phyloP scores from a whole-genome alignment of 2,113 vertebrate species.

The Gnathonemus longibarbis region DNA sequence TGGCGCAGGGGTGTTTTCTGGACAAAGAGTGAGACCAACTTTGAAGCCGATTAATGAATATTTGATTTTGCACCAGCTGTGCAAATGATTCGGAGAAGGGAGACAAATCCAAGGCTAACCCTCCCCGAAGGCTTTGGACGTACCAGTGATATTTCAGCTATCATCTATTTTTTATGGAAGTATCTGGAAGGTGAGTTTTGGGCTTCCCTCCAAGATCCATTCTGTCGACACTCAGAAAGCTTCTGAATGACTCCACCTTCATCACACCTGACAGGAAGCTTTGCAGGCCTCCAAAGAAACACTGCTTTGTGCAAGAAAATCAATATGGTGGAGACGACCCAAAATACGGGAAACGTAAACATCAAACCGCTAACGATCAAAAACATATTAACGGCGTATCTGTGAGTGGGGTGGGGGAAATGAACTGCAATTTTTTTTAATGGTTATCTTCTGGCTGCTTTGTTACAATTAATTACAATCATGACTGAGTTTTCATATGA shows the following conservation, averaged over 20 bases:
- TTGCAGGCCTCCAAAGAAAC: background rate
- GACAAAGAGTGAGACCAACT: background rate
- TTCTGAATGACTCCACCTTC: background rate
- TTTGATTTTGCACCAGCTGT: background rate
- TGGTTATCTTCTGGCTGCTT: background rate
- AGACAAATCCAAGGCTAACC: background rate
- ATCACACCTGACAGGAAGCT: background rate
- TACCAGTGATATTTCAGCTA: background rate
- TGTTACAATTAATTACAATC: background rate
- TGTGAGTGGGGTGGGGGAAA: background rate
- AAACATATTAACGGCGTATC: background rate
- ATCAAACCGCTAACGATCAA: background rate
- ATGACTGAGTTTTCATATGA: background rate
- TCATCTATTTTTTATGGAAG: conserved; percentile 1
- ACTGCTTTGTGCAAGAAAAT: background rate
- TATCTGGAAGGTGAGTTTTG: background rate
- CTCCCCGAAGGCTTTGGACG: background rate
- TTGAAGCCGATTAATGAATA: background rate
- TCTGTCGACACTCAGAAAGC: background rate
- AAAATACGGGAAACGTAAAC: background rate
- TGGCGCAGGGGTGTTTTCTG: background rate
- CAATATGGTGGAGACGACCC: background rate
- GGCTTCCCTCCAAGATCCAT: background rate
- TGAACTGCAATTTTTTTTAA: background rate
- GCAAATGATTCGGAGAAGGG: background rate